A percentile compares a stretch with the other conserved stretches of the same genome.
Conservation (phyloP, 2,888 invertebrate genomes). For the Teleogryllus oceanicus region DNA sequence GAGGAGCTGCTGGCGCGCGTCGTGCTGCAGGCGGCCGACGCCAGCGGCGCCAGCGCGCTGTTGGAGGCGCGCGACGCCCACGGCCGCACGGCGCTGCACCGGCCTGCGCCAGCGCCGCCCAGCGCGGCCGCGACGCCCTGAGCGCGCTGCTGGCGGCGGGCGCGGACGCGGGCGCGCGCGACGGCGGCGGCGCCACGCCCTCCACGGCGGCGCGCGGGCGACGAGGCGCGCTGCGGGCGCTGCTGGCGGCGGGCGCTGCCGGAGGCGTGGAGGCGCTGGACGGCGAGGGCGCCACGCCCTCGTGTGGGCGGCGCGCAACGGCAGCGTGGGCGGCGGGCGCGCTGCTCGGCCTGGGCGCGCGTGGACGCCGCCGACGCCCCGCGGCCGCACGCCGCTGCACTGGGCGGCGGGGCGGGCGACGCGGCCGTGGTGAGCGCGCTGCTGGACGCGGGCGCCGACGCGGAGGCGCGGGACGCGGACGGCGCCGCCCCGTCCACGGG, state of each 20-base stretch:
- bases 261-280: background rate
- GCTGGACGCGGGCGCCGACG: no score
- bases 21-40: no score
- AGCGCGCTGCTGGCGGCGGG: no score
- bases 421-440: no score
- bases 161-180: background rate
- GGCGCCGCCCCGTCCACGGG: no score
- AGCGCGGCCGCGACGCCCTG: no score
- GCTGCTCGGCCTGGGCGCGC: background rate
- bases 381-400: background rate
- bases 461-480: no score
- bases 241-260: background rate
- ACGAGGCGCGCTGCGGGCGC: background rate
- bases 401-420: background rate
- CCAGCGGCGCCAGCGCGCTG: no score
- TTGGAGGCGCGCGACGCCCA: no score
- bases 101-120: no score
- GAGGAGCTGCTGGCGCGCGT: no score
- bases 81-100: no score
- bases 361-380: background rate
- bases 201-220: background rate
- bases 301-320: background rate
- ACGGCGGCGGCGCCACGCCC: background rate
- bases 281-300: background rate
- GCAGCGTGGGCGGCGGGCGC: background rate